Evolutionary conservation across 2,797 vertebrate species (phyloP).

Genomic region (Bucorvus abyssinicus): DNA sequence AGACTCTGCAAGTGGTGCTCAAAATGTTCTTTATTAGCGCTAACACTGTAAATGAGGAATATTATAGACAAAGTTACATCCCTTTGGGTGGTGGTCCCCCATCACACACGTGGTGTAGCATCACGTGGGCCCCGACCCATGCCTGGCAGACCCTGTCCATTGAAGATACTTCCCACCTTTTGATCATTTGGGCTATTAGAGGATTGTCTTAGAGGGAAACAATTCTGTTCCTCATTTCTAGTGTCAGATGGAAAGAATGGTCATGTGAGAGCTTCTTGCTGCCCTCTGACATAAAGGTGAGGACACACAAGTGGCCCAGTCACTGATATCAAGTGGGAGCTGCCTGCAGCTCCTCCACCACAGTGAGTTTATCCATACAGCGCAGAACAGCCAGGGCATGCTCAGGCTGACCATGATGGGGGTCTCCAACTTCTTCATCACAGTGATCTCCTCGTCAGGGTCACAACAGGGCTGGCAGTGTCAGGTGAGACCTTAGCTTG

Average conservation of each 20-base stretch:
- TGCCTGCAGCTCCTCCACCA: neutral
- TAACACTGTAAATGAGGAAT: neutral
- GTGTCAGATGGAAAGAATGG: neutral
- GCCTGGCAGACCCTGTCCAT: fast-evolving
- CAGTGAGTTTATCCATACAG: neutral
- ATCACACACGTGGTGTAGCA: neutral
- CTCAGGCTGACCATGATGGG: neutral
- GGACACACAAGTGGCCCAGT: neutral
- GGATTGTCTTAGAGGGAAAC: neutral
- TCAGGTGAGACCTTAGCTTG: neutral
- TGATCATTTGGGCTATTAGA: fast-evolving
- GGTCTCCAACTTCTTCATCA: neutral
- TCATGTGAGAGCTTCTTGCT: neutral
- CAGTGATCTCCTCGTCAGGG: no score
- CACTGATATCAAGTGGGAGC: neutral
- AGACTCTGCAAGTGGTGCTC: neutral
- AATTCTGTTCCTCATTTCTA: neutral
- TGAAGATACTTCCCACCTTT: neutral
- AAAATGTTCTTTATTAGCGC: neutral
- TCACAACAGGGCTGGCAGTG: neutral
- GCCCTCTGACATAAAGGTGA: neutral
- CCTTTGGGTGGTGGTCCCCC: neutral
- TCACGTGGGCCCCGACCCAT: neutral
- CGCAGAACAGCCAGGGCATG: neutral
- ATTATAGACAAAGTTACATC: neutral